phyloP scores from a whole-genome alignment of 2,113 vertebrate genomes.

The Fulica atra region DNA sequence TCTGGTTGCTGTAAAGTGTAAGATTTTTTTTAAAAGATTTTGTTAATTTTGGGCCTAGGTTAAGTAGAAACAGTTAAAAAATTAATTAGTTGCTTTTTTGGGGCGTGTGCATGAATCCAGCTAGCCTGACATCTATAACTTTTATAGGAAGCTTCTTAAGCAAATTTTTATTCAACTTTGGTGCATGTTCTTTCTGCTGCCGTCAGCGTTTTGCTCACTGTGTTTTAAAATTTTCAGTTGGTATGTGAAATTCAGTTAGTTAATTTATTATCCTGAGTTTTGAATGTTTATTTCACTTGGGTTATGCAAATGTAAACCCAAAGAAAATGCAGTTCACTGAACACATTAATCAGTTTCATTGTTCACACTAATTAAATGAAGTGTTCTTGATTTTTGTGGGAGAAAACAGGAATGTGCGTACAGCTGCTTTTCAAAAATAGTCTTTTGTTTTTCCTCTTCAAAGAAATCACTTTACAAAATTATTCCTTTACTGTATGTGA shows the following conservation, averaged over 20 bases:
- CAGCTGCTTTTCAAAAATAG: background rate
- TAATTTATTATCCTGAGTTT: background rate
- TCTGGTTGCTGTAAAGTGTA: background rate
- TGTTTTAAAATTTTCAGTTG: background rate
- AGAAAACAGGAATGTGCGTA: background rate
- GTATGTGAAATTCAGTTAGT: background rate
- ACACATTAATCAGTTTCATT: background rate
- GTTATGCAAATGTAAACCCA: background rate
- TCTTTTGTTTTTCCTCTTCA: background rate
- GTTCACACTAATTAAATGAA: background rate
- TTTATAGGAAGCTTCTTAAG: background rate
- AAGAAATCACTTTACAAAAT: background rate
- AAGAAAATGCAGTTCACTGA: background rate
- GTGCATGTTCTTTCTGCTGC: background rate
- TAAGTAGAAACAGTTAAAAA: background rate
- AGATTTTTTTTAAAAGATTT: background rate
- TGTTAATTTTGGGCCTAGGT: background rate
- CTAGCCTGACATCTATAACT: background rate
- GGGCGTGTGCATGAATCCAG: background rate
- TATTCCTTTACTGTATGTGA: background rate
- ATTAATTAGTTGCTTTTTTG: background rate
- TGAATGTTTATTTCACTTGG: background rate
- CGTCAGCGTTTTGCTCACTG: background rate
- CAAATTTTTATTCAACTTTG: background rate
- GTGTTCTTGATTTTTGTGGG: conserved; percentile 1